A percentile compares a stretch with the other conserved stretches of the same genome.
Conservation (phyloP, 2,797 vertebrate genomes). For the Diplodus puntazzo region DNA sequence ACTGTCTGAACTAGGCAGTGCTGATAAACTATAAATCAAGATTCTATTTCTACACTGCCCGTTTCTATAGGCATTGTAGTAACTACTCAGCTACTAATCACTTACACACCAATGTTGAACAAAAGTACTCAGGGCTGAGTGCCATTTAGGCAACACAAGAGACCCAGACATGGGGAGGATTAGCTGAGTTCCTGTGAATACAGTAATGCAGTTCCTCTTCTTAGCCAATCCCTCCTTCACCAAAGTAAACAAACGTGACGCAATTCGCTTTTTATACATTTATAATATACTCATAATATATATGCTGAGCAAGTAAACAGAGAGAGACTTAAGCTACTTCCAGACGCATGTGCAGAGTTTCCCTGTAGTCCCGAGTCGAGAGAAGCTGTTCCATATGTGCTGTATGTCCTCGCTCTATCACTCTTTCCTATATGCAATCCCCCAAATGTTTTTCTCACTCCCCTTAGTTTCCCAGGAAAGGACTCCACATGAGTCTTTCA, state of each 20-base stretch:
- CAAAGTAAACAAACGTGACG: constrained; percentile 13
- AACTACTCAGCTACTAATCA: no score
- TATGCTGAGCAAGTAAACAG: neutral
- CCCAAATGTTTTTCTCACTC: constrained; percentile 23
- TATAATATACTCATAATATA: neutral
- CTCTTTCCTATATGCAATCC: constrained; percentile 6
- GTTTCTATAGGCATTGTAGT: no score
- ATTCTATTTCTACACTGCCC: no score
- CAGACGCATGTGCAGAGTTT: constrained; percentile 1
- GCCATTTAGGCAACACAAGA: neutral
- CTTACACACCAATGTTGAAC: neutral
- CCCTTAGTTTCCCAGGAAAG: constrained; percentile 54
- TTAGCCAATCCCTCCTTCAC: constrained; percentile 3
- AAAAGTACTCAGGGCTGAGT: neutral
- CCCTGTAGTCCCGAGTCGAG: neutral
- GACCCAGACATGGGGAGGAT: neutral
- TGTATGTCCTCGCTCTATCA: neutral
- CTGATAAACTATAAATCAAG: no score
- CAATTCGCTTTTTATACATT: constrained; percentile 21
- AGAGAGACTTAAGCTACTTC: constrained; percentile 2
- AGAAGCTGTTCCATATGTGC: constrained; percentile 28
- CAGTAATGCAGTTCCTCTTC: neutral
- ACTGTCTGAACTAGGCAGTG: no score
- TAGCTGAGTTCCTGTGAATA: neutral
- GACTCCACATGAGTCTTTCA: constrained; percentile 53